Base-by-base conservation (phyloP, 2,888 invertebrate species). In the Eupithecia tripunctaria region DNA sequence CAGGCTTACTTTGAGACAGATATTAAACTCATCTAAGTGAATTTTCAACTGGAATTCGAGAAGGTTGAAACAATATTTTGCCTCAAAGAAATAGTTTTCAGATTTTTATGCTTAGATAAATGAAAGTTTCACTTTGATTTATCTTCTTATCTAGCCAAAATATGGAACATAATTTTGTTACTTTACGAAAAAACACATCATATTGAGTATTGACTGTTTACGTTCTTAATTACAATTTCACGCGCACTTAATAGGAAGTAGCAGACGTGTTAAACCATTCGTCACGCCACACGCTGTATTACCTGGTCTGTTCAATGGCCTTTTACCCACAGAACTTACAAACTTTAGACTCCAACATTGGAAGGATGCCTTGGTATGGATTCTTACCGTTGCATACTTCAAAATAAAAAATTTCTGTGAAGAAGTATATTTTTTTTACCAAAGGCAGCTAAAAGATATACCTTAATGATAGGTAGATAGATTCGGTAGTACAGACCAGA, bases 191-290 rank as follows among this genome's bases (percentile, higher is more conserved):
- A 60, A 18, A 29, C 29, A 60, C 21, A 12, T 25, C 51, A 21
- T 18, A 27, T 60, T 80, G 76, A 82, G 86, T 85, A 83, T 82
- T 84, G 82, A 82, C 79, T 82, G 84, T 88, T 88, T 89, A 88
- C 88, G 84, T 87, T 89, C 83, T 89, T 92, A 92, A 92, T 92
- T 88, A 92, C 86, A 89, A 91, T 92, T 93, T 93, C 91, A 93
- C 91, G 92, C 91, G 85, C 89, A 86, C 86, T 92, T 89, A 72
- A 90, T 87, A 85, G 85, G 87, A 84, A 87, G 86, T 86, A 87
- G 86, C 86, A 71, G 87, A 88, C 89, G 89, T 84, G 89, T 90
- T 93, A 92, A 91, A 87, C 85, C 85, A 88, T 91, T 89, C 85
- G 91, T 91, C 92, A 93, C 91, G 93, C 85, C 82, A 82, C 84